Evolutionary conservation across 2,888 invertebrate species (phyloP).

Genomic region (Calameuta filiformis): DNA sequence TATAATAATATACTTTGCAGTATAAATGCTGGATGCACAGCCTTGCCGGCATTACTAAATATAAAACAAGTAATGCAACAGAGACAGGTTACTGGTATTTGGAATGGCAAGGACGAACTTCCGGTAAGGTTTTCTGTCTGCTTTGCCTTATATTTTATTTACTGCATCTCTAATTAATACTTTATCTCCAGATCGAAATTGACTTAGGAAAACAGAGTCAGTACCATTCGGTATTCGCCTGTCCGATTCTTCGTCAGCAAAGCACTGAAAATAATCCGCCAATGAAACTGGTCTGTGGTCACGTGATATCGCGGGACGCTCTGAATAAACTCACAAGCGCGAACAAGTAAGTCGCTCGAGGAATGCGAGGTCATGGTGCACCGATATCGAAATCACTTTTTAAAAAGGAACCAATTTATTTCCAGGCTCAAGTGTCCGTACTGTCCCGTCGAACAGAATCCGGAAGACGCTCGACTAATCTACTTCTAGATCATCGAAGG

Average conservation of each 20-base stretch:
- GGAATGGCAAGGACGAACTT: constrained; percentile 95
- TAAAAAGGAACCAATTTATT: constrained; percentile 60
- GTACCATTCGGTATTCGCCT: constrained; percentile 98
- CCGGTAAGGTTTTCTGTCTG: constrained; percentile 74
- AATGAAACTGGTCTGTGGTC: constrained; percentile 96
- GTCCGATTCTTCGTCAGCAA: constrained; percentile 97
- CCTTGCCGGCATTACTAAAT: constrained; percentile 93
- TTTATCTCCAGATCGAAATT: constrained; percentile 85
- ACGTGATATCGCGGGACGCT: constrained; percentile 98
- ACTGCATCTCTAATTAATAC: constrained; percentile 1
- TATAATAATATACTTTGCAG: constrained; percentile 63
- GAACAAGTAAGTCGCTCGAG: constrained; percentile 79
- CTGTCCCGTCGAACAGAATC: constrained; percentile 96
- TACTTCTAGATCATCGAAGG: constrained; percentile 77
- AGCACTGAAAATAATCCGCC: constrained; percentile 97
- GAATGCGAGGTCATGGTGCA: constrained; percentile 33
- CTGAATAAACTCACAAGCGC: constrained; percentile 93
- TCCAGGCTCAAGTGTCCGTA: constrained; percentile 97
- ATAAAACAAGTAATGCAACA: constrained; percentile 93
- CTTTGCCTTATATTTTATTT: not conserved
- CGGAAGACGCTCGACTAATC: constrained; percentile 91
- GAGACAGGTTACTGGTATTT: constrained; percentile 90
- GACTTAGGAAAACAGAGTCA: constrained; percentile 91
- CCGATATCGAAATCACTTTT: constrained; percentile 53
- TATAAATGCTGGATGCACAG: constrained; percentile 91